Conservation (phyloP, 2,113 vertebrate species). For the Regulus satrapa region DNA sequence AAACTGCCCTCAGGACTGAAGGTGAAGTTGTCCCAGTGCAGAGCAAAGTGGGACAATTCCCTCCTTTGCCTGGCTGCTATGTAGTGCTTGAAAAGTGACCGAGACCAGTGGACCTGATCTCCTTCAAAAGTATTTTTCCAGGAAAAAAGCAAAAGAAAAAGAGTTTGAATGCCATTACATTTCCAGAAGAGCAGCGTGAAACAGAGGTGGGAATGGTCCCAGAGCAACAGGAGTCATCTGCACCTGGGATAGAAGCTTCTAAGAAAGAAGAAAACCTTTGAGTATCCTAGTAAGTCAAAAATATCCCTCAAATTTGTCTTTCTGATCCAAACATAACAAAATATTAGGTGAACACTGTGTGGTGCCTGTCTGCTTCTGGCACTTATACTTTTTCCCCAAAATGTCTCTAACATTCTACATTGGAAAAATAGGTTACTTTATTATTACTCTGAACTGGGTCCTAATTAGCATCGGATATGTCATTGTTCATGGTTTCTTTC, state of each 20-base stretch:
- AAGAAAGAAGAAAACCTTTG: not conserved
- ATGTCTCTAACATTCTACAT: not conserved
- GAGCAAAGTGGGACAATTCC: rapidly evolving
- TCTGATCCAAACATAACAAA: not conserved
- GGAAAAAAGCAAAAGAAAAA: not conserved
- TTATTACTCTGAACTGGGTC: not conserved
- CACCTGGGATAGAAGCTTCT: not conserved
- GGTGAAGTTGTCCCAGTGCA: rapidly evolving
- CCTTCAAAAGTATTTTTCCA: not conserved
- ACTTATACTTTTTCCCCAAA: not conserved
- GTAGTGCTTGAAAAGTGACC: not conserved
- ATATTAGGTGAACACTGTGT: not conserved
- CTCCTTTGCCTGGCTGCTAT: not conserved
- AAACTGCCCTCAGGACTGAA: not conserved
- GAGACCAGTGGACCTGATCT: rapidly evolving
- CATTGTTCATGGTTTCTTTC: not conserved
- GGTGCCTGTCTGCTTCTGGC: not conserved
- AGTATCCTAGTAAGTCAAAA: not conserved
- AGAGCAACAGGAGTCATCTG: not conserved
- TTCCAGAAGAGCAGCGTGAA: not conserved
- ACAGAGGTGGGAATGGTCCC: not conserved
- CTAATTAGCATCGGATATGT: not conserved
- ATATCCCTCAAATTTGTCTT: not conserved
- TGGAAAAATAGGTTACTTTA: not conserved
- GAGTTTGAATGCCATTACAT: not conserved